Evolutionary conservation across 2,113 vertebrate species (phyloP).

Genomic region (Sitta europaea): DNA sequence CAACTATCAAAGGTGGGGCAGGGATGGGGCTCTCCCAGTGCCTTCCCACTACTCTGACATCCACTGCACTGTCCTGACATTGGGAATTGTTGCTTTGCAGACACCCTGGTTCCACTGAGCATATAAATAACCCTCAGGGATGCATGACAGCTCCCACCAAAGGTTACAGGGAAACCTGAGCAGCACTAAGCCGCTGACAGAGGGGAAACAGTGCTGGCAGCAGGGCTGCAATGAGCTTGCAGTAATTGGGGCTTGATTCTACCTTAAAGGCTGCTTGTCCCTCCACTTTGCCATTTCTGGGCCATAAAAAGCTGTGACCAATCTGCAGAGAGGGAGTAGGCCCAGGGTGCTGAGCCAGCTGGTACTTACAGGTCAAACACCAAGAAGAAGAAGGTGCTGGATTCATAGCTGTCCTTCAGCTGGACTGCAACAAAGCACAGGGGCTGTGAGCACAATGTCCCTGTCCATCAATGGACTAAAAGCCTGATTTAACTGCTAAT

Average conservation of each 20-base stretch:
- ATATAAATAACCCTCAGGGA: conserved; percentile 31
- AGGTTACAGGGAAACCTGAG: conserved; percentile 69
- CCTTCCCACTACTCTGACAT: neutral
- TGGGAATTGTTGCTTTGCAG: neutral
- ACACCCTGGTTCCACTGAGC: neutral
- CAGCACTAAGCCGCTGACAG: neutral
- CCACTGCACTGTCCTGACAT: neutral
- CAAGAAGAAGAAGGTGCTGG: conserved; percentile 94
- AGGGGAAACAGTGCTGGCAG: neutral
- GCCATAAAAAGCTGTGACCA: neutral
- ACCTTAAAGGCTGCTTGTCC: neutral
- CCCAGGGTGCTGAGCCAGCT: neutral
- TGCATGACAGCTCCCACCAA: neutral
- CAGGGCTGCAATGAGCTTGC: neutral
- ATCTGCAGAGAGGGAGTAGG: neutral
- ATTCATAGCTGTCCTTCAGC: conserved; percentile 93
- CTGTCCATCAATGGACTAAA: neutral
- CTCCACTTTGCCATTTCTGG: neutral
- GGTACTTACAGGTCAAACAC: conserved; percentile 95
- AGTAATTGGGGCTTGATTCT: neutral
- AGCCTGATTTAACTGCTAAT: neutral
- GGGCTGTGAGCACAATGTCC: neutral
- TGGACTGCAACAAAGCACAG: conserved; percentile 82
- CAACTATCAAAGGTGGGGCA: neutral
- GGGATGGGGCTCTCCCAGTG: neutral